These are phyloP conservation scores for Indri indri DNA, from an alignment of 2,113 vertebrate species.

Conservation along the genomic window DNA sequence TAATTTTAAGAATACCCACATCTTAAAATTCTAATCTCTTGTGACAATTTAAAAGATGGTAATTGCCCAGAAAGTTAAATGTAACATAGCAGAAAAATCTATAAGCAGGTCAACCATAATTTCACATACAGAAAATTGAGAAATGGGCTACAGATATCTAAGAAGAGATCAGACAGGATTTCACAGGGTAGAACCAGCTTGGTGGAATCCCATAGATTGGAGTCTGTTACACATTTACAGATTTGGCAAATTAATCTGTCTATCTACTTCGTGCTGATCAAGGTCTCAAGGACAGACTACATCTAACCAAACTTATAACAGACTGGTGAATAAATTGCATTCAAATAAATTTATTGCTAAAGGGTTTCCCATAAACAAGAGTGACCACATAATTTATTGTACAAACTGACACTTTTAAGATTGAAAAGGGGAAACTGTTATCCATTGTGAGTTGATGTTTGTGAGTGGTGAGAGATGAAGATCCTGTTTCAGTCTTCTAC, in stretches of 20 bases:
- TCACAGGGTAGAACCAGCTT: neutral
- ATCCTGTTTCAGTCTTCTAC: too few species aligned
- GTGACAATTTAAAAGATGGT: neutral
- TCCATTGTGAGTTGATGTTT: too few species aligned
- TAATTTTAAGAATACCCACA: neutral
- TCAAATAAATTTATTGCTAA: constrained; percentile 30
- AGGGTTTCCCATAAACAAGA: constrained; percentile 26
- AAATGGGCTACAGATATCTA: neutral
- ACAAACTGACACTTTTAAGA: constrained; percentile 32
- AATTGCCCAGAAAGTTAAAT: constrained; percentile 1
- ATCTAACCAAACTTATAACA: constrained; percentile 30
- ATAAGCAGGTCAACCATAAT: neutral
- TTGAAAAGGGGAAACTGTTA: neutral
- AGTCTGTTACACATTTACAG: neutral
- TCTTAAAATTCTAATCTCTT: constrained; percentile 44
- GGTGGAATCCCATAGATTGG: neutral
- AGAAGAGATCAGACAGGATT: neutral
- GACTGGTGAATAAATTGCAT: neutral
- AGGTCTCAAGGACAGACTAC: constrained; percentile 20
- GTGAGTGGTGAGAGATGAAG: too few species aligned
- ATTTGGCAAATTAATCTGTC: constrained; percentile 28
- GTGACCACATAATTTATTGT: constrained; percentile 34
- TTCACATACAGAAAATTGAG: neutral
- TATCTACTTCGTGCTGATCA: neutral
- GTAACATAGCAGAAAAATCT: neutral